Percentiles rank a stretch among this genome's conserved stretches.
Evolutionary conservation across 2,797 vertebrate species (phyloP).

Genomic region (Paramormyrops hopkinsi): DNA sequence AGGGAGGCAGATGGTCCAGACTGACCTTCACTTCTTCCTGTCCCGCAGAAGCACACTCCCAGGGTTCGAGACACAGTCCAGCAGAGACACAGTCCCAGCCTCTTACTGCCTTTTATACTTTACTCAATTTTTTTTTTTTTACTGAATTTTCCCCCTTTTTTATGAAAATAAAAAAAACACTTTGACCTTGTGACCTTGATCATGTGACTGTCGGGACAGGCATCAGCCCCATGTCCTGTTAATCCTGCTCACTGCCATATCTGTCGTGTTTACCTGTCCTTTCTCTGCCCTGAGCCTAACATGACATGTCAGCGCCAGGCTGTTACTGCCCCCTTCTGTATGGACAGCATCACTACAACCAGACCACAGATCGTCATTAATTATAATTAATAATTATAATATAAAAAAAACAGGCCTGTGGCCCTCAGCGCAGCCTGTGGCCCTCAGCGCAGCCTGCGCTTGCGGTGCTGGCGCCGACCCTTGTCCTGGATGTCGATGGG

Average conservation of each 20-base stretch:
- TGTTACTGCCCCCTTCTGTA: constrained; percentile 11
- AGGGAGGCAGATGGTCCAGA: background rate
- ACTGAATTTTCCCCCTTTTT: constrained; percentile 41
- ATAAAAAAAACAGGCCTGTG: background rate
- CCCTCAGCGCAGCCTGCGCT: constrained; percentile 34
- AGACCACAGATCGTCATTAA: background rate
- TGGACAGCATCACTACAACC: background rate
- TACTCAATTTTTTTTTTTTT: constrained; percentile 28
- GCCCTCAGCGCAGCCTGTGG: background rate
- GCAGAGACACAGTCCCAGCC: background rate
- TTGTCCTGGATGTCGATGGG: constrained; percentile 63
- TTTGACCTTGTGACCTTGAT: constrained; percentile 28
- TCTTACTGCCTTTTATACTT: constrained; percentile 14
- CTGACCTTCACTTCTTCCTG: background rate
- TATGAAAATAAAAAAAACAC: constrained; percentile 51
- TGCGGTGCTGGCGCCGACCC: constrained; percentile 65
- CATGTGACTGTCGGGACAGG: background rate
- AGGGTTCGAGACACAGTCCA: background rate
- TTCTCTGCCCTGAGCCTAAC: background rate
- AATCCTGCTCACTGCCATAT: background rate
- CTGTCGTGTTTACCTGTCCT: background rate
- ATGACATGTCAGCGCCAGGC: background rate
- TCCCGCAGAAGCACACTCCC: background rate
- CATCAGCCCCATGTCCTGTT: background rate
- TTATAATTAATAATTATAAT: background rate